Percentiles rank a stretch among this genome's conserved stretches.
Evolutionary conservation across 2,797 vertebrate genomes (phyloP).

Genomic region (Helicolenus hilgendorfi): DNA sequence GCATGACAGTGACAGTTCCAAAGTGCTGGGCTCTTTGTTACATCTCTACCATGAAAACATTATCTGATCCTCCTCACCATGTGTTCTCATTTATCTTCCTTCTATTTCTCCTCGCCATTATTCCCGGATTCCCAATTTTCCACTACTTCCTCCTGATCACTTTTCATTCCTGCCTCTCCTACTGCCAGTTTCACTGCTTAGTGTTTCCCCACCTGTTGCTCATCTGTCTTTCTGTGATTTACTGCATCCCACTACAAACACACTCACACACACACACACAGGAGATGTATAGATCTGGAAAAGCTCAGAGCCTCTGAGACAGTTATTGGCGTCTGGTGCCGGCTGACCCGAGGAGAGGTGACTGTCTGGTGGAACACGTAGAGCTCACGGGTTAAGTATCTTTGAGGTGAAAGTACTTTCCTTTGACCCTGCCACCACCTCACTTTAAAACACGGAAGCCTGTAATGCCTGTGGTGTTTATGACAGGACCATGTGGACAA

Average conservation of each 20-base stretch:
- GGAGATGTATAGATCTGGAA: conserved; percentile 30
- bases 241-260: conserved; percentile 25
- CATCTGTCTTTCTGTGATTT: conserved; percentile 73
- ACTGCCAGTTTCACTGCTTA: conserved; percentile 9
- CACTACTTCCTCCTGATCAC: conserved; percentile 54
- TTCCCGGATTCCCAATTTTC: conserved; percentile 61
- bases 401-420: conserved; percentile 66
- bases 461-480: conserved; percentile 22
- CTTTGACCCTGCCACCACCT: conserved; percentile 46
- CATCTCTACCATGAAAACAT: neutral
- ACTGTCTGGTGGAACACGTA: conserved; percentile 33
- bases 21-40: neutral
- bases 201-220: conserved; percentile 82
- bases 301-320: conserved; percentile 39
- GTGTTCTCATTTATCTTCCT: conserved; percentile 72
- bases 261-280: conserved; percentile 46
- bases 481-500: neutral
- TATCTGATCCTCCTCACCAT: conserved; percentile 26
- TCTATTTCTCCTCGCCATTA: conserved; percentile 41
- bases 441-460: conserved; percentile 4
- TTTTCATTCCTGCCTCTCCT: conserved; percentile 47
- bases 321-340: conserved; percentile 64
- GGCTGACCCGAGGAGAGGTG: conserved; percentile 33
- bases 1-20: neutral
- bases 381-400: conserved; percentile 63